Evolutionary conservation across 2,888 invertebrate species (phyloP).

Genomic region (Microdon myrmicae): DNA sequence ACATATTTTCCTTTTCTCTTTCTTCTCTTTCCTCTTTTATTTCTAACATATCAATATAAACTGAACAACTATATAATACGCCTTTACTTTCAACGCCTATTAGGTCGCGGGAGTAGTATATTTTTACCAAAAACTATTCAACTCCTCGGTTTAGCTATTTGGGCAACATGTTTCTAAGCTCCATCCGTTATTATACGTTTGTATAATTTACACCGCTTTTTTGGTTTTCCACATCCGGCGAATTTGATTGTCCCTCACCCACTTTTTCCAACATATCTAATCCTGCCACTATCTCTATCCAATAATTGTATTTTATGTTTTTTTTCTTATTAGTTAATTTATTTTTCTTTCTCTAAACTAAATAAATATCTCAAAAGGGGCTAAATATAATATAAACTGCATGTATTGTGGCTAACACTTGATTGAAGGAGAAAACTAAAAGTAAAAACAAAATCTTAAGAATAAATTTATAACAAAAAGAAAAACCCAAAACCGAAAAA

Average conservation of each 20-base stretch:
- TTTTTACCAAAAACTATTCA: slow-evolving; percentile 63
- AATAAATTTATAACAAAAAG: slow-evolving; percentile 7
- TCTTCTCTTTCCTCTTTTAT: slow-evolving; percentile 45
- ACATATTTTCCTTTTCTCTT: slow-evolving; percentile 48
- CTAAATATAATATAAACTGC: slow-evolving; percentile 30
- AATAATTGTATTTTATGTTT: too few species aligned
- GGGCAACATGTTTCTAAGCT: slow-evolving; percentile 53
- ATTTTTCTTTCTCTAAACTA: slow-evolving; percentile 12
- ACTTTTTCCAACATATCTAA: too few species aligned
- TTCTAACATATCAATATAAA: slow-evolving; percentile 18
- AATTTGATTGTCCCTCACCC: neutral
- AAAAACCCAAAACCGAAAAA: slow-evolving; percentile 3
- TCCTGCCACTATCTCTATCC: too few species aligned
- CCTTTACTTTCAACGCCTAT: slow-evolving; percentile 39
- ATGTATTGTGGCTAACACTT: slow-evolving; percentile 38
- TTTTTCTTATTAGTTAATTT: too few species aligned
- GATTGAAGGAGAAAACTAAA: slow-evolving; percentile 28
- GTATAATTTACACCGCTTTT: neutral
- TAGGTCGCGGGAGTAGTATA: slow-evolving; percentile 66
- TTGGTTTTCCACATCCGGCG: neutral
- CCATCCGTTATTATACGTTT: slow-evolving; percentile 6
- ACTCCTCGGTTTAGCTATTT: slow-evolving; percentile 65
- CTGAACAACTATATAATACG: slow-evolving; percentile 24
- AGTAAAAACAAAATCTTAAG: slow-evolving; percentile 5
- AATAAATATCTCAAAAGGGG: slow-evolving; percentile 14